Evolutionary conservation across 2,113 vertebrate genomes (phyloP).

Genomic region (Anhinga rufa): DNA sequence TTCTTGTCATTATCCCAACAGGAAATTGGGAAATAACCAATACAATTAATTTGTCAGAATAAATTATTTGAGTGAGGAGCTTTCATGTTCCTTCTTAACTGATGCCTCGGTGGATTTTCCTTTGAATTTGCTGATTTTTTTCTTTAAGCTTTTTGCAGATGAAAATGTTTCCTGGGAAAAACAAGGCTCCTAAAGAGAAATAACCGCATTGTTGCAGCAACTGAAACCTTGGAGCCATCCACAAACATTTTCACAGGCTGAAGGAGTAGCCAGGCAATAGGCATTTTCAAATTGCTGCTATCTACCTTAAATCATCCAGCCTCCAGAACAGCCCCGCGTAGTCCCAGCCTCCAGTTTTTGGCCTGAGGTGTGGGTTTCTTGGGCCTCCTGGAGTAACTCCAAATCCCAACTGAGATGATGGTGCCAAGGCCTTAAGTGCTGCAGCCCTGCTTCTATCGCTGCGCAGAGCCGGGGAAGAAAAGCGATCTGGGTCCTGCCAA

Average conservation of each 20-base stretch:
- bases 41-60: not conserved
- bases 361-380: not conserved
- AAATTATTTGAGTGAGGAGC: not conserved
- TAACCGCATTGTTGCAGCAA: not conserved
- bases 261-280: not conserved
- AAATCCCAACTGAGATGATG: not conserved
- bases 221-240: not conserved
- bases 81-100: not conserved
- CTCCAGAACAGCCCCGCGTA: not conserved
- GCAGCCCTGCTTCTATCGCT: not conserved
- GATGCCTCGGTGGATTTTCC: not conserved
- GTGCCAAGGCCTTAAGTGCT: constrained; percentile 62
- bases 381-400: constrained; percentile 33
- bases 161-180: not conserved
- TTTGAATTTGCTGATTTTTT: not conserved
- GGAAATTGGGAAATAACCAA: not conserved
- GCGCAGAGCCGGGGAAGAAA: not conserved
- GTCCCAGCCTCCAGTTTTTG: constrained; percentile 35
- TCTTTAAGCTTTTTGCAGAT: not conserved
- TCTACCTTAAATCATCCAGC: constrained; percentile 49
- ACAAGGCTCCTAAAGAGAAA: not conserved
- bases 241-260: not conserved
- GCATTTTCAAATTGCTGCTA: not conserved
- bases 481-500: not conserved
- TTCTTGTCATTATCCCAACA: not conserved